Percentiles rank a stretch among this genome's conserved stretches.
Evolutionary conservation across 2,797 vertebrate species (phyloP).

Genomic region (Neomorphus geoffroyi): DNA sequence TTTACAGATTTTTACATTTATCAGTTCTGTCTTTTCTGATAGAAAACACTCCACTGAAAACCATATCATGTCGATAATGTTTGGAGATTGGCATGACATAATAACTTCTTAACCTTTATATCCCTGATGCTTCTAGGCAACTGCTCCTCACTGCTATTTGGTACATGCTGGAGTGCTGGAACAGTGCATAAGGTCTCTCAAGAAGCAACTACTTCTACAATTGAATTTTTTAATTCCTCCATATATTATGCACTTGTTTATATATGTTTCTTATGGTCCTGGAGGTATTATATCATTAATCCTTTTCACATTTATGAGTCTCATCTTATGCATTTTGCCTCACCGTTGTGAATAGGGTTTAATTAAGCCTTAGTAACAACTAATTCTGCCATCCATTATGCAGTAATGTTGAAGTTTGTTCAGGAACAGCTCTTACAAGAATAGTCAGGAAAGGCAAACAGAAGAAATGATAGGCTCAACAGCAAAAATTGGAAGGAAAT

Average conservation of each 20-base stretch:
- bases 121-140: not conserved
- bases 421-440: not conserved
- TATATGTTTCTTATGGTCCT: not conserved
- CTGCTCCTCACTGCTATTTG: not conserved
- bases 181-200: not conserved
- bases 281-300: not conserved
- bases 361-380: not conserved
- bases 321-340: not conserved
- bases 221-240: not conserved
- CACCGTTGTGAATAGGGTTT: not conserved
- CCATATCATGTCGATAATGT: not conserved
- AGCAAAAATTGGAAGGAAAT: not conserved
- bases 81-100: not conserved
- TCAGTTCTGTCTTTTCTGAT: not conserved
- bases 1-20: not conserved
- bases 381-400: not conserved
- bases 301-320: not conserved
- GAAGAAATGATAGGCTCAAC: not conserved
- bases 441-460: not conserved
- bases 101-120: not conserved
- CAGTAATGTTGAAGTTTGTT: not conserved
- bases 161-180: not conserved
- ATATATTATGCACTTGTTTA: not conserved
- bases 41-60: not conserved
- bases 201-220: not conserved